phyloP scores from a whole-genome alignment of 2,797 vertebrate genomes.

The Phalanger gymnotis region DNA sequence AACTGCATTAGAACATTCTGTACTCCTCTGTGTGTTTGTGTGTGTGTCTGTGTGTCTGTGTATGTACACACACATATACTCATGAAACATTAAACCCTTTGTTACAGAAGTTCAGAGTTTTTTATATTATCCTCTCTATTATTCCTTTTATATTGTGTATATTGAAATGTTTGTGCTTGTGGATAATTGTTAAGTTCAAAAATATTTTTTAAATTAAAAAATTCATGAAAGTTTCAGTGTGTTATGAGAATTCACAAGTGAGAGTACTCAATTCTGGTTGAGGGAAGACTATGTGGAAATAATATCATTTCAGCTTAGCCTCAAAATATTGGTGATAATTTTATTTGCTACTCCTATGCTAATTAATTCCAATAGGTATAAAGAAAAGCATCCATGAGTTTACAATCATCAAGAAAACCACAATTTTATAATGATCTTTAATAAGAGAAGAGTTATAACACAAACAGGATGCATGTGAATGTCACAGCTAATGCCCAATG shows the following conservation, averaged over 20 bases:
- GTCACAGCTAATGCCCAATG: background rate
- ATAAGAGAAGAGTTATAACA: background rate
- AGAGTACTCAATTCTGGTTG: background rate
- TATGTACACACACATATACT: background rate
- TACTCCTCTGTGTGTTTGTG: background rate
- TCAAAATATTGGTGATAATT: background rate
- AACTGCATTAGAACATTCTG: background rate
- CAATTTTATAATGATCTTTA: background rate
- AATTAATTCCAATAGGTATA: background rate
- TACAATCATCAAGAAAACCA: background rate
- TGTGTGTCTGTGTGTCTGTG: background rate
- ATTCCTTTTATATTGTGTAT: background rate
- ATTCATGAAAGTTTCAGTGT: background rate
- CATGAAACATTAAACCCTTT: background rate
- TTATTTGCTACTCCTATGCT: background rate
- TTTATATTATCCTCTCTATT: background rate
- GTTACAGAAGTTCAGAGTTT: background rate
- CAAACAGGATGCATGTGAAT: background rate
- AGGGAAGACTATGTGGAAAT: background rate
- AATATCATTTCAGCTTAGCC: background rate
- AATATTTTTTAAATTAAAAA: background rate
- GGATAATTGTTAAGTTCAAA: background rate
- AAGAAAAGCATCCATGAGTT: background rate
- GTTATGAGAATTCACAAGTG: background rate
- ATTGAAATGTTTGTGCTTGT: background rate